Percentiles rank a stretch among this genome's conserved stretches.
phyloP scores from a whole-genome alignment of 2,797 vertebrate genomes.

The Myoxocephalus aenaeus region DNA sequence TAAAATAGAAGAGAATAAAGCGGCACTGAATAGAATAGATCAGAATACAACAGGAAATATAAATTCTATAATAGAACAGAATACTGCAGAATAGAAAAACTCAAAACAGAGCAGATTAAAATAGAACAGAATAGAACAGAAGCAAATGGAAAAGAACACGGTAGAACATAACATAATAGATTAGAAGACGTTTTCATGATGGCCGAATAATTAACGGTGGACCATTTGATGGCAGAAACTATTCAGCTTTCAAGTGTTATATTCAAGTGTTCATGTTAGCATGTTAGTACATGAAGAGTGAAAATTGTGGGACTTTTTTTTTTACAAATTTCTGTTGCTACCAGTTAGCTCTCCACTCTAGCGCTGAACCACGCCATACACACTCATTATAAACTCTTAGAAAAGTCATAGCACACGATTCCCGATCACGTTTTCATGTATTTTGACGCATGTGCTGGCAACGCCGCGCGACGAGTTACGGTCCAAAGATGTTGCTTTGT shows the following conservation, averaged over 20 bases:
- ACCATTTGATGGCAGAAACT: background rate
- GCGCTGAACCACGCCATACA: too few relatives aligned
- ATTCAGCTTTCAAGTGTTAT: background rate
- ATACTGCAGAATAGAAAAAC: background rate
- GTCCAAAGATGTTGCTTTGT: background rate
- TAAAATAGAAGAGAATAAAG: too few relatives aligned
- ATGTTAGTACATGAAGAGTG: too few relatives aligned
- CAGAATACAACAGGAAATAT: background rate
- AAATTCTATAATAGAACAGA: background rate
- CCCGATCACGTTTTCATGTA: too few relatives aligned
- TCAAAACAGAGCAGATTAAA: background rate
- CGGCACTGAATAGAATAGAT: background rate
- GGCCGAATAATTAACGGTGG: background rate
- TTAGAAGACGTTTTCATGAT: background rate
- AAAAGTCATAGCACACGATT: too few relatives aligned
- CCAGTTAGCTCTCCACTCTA: too few relatives aligned
- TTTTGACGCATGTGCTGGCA: too few relatives aligned
- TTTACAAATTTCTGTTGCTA: too few relatives aligned
- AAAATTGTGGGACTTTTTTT: too few relatives aligned
- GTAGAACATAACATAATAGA: background rate
- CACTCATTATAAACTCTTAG: too few relatives aligned
- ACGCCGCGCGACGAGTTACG: too few relatives aligned
- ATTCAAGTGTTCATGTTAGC: background rate
- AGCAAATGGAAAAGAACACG: background rate
- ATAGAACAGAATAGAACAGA: background rate